Percentiles rank a stretch among this genome's conserved stretches.
These are phyloP conservation scores for Gymnodraco acuticeps DNA, from an alignment of 2,797 vertebrate species.

Conservation along the genomic window DNA sequence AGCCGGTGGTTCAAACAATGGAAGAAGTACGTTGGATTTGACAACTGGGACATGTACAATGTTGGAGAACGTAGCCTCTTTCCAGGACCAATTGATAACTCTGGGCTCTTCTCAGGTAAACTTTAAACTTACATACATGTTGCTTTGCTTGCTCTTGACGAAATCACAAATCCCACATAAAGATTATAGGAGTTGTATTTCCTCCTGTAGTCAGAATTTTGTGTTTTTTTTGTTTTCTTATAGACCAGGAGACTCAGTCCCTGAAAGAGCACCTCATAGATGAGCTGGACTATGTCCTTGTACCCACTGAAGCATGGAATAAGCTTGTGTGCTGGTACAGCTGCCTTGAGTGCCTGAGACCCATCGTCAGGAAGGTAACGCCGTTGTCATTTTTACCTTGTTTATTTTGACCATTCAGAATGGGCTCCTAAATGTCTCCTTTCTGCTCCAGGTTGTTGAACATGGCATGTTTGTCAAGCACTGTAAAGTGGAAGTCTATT, in stretches of 20 bases:
- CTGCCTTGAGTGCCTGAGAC: conserved; percentile 91
- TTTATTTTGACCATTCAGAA: neutral
- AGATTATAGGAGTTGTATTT: neutral
- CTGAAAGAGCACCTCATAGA: conserved; percentile 97
- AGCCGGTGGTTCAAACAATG: conserved; percentile 98
- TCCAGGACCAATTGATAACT: conserved; percentile 96
- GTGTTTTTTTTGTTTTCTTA: conserved; percentile 7
- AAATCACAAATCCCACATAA: neutral
- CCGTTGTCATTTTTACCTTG: neutral
- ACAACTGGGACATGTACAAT: conserved; percentile 96
- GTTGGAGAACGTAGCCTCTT: conserved; percentile 91
- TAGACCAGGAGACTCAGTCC: conserved; percentile 91
- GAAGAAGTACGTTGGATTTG: conserved; percentile 98
- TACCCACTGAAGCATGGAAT: conserved; percentile 95
- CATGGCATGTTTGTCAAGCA: conserved; percentile 98
- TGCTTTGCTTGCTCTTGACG: neutral
- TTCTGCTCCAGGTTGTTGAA: conserved; percentile 91
- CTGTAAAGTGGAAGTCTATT: conserved; percentile 98
- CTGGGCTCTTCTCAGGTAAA: conserved; percentile 93
- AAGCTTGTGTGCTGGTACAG: conserved; percentile 93
- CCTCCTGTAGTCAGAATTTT: conserved; percentile 4
- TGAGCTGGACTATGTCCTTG: conserved; percentile 95
- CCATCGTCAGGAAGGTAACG: conserved; percentile 94
- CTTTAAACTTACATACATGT: neutral
- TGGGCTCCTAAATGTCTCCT: neutral